Base-by-base conservation (phyloP, 2,888 invertebrate species). In the Dicyrtomina minuta region DNA sequence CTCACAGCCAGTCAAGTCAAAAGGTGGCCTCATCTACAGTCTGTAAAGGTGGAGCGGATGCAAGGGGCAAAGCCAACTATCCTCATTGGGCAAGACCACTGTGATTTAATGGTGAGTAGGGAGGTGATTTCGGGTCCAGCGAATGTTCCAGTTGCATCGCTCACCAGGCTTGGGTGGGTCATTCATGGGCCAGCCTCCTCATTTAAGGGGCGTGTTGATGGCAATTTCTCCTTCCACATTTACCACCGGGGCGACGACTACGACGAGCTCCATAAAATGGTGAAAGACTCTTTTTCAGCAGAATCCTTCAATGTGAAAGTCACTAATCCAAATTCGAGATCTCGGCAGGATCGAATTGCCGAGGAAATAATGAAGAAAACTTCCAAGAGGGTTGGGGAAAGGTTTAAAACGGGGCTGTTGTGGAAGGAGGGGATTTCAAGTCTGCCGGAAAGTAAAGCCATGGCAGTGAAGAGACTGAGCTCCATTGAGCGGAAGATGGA, bases 111-210 rank as follows among this genome's bases (percentile, higher is more conserved):
- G 1, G 13, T 51, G 0, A 6, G 60, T 2, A 13, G 41, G 0
- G 46, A 58, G 44, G 24, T 67, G n/a, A n/a, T n/a, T n/a, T 13
- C 15, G 24, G 2, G 27, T 53, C 67, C 72, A 8, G 1, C 2
- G n/a, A 41, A 49, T 22, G 61, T 62, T 51, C 72, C 70, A 2
- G 39, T 68, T 4, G 33, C 59, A 5, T 58, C 58, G 0, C 13
- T 17, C 20, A 68, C 68, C 0, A 41, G 41, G 26, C 33, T 74
- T 12, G 72, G 74, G 20, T 72, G 70, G 68, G 53, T 56, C 5
- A 4, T 72, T 12, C 49, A 49, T 33, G 74, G 72, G 27, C 33
- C 33, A 33, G 3, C 33, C 4, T 33, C 33, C 8, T 33, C 12
- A 3, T 2, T 22, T 13, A 24, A 15, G 10, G 24, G 3, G 12